A percentile compares a stretch with the other conserved stretches of the same genome.
Evolutionary conservation across 2,797 vertebrate species (phyloP).

Genomic region (Prionace glauca): DNA sequence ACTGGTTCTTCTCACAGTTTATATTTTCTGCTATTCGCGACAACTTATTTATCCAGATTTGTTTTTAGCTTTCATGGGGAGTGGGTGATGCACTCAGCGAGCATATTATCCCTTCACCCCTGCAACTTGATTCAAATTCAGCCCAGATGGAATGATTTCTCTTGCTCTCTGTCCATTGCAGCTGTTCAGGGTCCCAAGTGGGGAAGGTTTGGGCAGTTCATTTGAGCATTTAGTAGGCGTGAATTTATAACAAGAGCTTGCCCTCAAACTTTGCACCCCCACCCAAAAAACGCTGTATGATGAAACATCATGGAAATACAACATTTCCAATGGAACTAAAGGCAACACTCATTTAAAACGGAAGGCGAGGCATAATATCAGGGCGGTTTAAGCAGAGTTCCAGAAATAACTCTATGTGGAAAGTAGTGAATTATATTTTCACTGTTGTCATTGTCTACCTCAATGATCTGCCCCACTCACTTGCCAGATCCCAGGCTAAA

Average conservation of each 20-base stretch:
- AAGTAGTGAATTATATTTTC: background rate
- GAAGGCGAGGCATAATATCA: background rate
- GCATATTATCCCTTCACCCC: background rate
- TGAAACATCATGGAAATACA: background rate
- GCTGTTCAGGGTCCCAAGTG: conserved; percentile 9
- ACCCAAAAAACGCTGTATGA: background rate
- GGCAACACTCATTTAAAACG: background rate
- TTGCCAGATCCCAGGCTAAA: background rate
- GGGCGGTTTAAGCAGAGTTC: background rate
- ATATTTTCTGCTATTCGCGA: background rate
- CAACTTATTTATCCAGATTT: conserved; percentile 13
- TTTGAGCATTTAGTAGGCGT: background rate
- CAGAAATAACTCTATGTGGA: background rate
- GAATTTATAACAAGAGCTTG: conserved; percentile 3
- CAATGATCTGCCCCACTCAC: background rate
- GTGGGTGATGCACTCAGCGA: background rate
- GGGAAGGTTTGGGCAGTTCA: background rate
- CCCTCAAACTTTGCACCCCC: conserved; percentile 3
- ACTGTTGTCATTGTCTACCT: background rate
- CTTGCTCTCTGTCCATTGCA: background rate
- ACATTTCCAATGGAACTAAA: background rate
- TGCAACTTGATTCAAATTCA: conserved; percentile 18
- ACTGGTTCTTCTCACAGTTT: background rate
- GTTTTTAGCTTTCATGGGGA: background rate
- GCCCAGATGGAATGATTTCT: background rate